phyloP scores from a whole-genome alignment of 2,113 vertebrate species.

The Pionites leucogaster region DNA sequence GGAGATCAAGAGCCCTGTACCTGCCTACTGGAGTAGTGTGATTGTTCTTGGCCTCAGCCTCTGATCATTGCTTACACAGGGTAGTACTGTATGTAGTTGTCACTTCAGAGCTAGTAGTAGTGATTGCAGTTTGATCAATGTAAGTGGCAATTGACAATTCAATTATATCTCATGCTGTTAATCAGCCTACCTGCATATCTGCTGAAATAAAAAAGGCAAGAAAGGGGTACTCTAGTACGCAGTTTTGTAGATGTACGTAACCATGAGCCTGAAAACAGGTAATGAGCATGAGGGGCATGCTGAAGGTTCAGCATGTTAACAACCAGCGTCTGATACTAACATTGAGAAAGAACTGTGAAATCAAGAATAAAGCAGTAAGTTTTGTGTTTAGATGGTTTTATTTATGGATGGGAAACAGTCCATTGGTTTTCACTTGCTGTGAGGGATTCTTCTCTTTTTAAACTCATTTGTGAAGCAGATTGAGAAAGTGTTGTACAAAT shows the following conservation, averaged over 20 bases:
- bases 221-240: neutral
- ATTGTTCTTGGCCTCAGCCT: neutral
- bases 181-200: neutral
- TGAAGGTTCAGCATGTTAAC: rapidly evolving
- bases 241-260: rapidly evolving
- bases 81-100: neutral
- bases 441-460: neutral
- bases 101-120: neutral
- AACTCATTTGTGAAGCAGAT: neutral
- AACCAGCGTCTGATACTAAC: neutral
- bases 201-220: neutral
- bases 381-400: neutral
- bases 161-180: neutral
- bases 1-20: neutral
- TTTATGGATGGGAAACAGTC: neutral
- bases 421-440: neutral
- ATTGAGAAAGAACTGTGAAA: neutral
- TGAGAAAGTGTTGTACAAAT: neutral
- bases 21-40: neutral
- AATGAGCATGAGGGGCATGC: neutral
- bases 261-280: neutral
- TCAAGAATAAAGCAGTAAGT: neutral
- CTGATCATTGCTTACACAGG: neutral
- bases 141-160: neutral
- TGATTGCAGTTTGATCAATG: neutral